Conservation (phyloP, 1,140 invertebrate species). For the Battus philenor region DNA sequence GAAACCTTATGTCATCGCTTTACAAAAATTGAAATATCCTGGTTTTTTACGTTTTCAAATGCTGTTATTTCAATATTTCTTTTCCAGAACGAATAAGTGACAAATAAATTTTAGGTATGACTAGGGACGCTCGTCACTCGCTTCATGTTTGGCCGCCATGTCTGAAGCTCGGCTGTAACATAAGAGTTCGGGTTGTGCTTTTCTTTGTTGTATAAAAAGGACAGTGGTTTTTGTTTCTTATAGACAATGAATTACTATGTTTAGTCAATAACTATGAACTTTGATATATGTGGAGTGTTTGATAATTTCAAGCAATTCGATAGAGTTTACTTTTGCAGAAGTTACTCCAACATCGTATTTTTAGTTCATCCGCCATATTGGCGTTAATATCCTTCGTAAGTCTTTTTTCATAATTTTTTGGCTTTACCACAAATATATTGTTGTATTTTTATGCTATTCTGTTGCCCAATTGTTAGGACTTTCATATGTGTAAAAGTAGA, state of each 20-base stretch:
- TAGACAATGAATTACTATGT: conserved; percentile 56
- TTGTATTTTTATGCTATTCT: conserved; percentile 51
- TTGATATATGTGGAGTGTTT: conserved; percentile 63
- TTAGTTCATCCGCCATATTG: conserved; percentile 76
- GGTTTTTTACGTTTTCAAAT: conserved; percentile 49
- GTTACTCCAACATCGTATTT: conserved; percentile 72
- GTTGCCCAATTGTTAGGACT: conserved; percentile 41
- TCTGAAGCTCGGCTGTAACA: conserved; percentile 67
- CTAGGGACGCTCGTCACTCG: conserved; percentile 62
- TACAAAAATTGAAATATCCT: conserved; percentile 51
- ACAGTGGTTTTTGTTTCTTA: conserved; percentile 59
- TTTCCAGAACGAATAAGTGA: conserved; percentile 56
- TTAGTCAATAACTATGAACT: conserved; percentile 56
- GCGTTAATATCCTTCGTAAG: conserved; percentile 74
- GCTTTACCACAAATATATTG: conserved; percentile 52
- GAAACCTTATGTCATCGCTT: conserved; percentile 50
- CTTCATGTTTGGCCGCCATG: conserved; percentile 69
- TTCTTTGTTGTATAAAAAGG: conserved; percentile 66
- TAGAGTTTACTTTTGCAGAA: conserved; percentile 63
- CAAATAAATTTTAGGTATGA: conserved; percentile 54
- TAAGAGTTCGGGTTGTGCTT: conserved; percentile 68
- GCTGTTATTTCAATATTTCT: conserved; percentile 59
- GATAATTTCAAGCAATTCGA: conserved; percentile 55
- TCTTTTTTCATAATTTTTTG: conserved; percentile 70
- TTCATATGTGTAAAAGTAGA: conserved; percentile 43